Evolutionary conservation across 2,797 vertebrate species (phyloP).

Genomic region (Pangasius larnaudii): DNA sequence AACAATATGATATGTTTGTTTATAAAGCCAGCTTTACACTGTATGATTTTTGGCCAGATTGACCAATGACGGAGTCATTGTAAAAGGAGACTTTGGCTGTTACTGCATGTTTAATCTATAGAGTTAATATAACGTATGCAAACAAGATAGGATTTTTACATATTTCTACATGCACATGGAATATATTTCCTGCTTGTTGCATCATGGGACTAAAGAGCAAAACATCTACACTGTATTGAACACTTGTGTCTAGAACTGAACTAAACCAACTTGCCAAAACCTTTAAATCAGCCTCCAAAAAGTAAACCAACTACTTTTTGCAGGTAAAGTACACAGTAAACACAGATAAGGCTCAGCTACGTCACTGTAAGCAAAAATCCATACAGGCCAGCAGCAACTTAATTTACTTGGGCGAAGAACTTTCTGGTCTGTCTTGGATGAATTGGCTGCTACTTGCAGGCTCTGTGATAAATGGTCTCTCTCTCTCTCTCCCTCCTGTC

Average conservation of each 20-base stretch:
- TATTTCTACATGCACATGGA: background rate
- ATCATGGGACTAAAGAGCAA: background rate
- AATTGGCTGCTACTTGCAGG: conserved; percentile 62
- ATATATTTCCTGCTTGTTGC: background rate
- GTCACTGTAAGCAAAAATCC: conserved; percentile 54
- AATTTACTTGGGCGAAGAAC: conserved; percentile 64
- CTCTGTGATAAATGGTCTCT: conserved; percentile 67
- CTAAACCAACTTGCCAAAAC: background rate
- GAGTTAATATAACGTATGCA: background rate
- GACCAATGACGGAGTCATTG: background rate
- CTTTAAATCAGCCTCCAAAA: background rate
- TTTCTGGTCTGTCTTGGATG: conserved; percentile 52
- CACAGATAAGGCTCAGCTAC: conserved; percentile 26
- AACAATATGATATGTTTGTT: background rate
- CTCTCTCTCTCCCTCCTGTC: conserved; percentile 44
- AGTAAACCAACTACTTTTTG: background rate
- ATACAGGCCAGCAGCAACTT: conserved; percentile 56
- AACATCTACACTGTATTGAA: background rate
- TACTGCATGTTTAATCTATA: background rate
- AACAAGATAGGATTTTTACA: background rate
- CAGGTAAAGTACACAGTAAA: background rate
- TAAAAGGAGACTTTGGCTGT: background rate
- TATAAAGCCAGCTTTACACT: background rate
- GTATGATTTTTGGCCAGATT: background rate
- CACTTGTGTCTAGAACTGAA: background rate